Percentiles rank a stretch among this genome's conserved stretches.
These are phyloP conservation scores for Chionis minor DNA, from an alignment of 2,113 vertebrate genomes.

Conservation along the genomic window DNA sequence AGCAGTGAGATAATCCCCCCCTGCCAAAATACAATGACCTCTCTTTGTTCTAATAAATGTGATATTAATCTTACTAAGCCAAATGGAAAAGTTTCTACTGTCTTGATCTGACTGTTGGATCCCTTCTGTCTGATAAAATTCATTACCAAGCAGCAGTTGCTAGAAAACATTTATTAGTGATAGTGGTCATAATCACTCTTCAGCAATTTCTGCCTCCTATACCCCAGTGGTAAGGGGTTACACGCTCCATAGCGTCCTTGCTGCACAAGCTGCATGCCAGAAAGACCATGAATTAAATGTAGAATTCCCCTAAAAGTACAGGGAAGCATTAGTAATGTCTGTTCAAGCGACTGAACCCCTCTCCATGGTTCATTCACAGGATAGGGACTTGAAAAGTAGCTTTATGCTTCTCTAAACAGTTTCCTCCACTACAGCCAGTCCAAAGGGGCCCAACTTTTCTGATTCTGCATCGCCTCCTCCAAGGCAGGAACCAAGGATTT, in stretches of 20 bases:
- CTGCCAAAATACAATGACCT: neutral
- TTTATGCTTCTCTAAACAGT: neutral
- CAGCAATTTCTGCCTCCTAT: neutral
- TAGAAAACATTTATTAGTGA: neutral
- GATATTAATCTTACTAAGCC: neutral
- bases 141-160: neutral
- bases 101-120: neutral
- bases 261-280: neutral
- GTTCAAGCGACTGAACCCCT: neutral
- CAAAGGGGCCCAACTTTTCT: neutral
- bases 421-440: neutral
- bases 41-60: constrained; percentile 15
- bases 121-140: neutral
- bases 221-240: neutral
- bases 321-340: neutral
- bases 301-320: neutral
- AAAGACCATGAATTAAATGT: neutral
- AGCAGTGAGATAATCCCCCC: neutral
- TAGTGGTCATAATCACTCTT: neutral
- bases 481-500: neutral
- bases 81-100: neutral
- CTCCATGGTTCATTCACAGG: neutral
- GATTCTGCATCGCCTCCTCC: neutral
- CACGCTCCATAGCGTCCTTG: neutral
- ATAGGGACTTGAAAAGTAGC: neutral